Conservation (phyloP, 2,113 vertebrate genomes). For the Carassius carassius region DNA sequence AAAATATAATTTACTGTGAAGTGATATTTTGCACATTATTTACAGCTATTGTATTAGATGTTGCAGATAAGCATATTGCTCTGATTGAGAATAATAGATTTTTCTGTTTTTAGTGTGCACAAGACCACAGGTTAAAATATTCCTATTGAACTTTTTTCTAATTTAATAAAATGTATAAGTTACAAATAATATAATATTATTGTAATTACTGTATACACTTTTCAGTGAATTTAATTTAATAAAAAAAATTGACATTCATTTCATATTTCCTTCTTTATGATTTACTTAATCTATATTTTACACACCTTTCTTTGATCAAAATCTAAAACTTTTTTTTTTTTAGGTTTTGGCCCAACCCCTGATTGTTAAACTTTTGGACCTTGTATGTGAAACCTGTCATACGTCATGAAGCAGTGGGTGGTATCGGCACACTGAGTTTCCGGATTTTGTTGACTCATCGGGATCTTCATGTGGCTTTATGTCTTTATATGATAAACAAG, state of each 20-base stretch:
- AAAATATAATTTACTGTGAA: neutral
- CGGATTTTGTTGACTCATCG: neutral
- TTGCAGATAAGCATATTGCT: neutral
- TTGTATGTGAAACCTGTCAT: neutral
- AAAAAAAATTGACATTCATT: neutral
- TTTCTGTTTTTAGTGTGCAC: neutral
- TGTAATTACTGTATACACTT: neutral
- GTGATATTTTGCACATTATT: neutral
- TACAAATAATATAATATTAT: neutral
- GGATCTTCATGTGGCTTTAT: neutral
- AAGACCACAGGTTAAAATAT: neutral
- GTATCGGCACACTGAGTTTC: neutral
- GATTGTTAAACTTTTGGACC: neutral
- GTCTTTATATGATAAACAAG: slow-evolving; percentile 11
- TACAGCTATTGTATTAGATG: neutral
- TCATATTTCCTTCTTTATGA: neutral
- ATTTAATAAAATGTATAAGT: neutral
- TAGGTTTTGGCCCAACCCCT: neutral
- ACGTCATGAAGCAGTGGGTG: neutral
- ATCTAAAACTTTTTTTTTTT: neutral
- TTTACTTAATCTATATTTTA: neutral
- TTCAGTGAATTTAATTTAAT: neutral
- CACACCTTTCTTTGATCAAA: neutral
- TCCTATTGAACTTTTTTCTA: neutral
- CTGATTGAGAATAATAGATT: neutral